Base-by-base conservation (phyloP, 1,140 invertebrate genomes). In the Brachionus calyciflorus region DNA sequence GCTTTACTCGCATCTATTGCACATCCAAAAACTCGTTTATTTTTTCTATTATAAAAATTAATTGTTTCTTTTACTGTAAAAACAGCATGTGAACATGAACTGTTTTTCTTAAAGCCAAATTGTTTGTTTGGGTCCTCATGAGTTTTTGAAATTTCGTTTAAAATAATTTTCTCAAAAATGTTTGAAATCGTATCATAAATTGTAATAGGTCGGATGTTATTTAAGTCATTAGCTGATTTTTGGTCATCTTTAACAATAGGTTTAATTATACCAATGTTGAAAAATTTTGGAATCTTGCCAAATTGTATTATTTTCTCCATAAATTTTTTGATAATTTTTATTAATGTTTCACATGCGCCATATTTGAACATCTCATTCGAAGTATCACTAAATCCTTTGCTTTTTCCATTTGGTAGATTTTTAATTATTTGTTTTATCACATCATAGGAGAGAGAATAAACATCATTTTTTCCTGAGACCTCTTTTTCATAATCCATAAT, bases 311-410 rank as follows among this genome's bases (percentile, higher is more conserved):
- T 57, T 57, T 30, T 57, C 30, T 57, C 53, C 24, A 57, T 26
- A 30, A 57, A 30, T 12, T 14, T 28, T 28, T 28, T 30, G 10
- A 30, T 30, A 7, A 57, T 4, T 30, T 30, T 14, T 12, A 57
- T 30, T 1, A 57, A 17, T 57, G 53, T 57, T 14, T 2, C 17
- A 30, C 26, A 17, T 30, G 12, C 17, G 14, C 53, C 26, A 57
- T 57, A 57, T 57, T 57, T 57, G 30, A 30, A 57, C 53, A 57
- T 57, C n/a, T 57, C 53, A n/a, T 57, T 57, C 12, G 26, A 14
- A 26, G 30, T 26, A 3, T 57, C 53, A 30, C 14, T 57, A 57
- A 57, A 57, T 3, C 53, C 53, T 12, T 9, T n/a, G 12, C 26
- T 30, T 30, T 57, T 57, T 14, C 53, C 26, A 57, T 57, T 57